A percentile compares a stretch with the other conserved stretches of the same genome.
Evolutionary conservation across 2,888 invertebrate species (phyloP).

Genomic region (Agonopterix heracliana): DNA sequence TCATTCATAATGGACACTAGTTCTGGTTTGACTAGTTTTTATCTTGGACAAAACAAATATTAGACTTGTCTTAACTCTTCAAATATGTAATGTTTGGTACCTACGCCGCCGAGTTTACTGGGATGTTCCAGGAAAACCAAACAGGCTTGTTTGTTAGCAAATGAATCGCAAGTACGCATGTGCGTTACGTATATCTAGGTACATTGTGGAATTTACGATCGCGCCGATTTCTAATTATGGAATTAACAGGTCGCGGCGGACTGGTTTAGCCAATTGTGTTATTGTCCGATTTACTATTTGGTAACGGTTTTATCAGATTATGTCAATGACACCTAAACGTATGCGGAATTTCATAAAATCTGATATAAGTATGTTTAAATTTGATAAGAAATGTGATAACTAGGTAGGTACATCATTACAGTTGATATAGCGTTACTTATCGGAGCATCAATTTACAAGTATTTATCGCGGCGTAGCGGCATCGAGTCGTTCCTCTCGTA

Average conservation of each 20-base stretch:
- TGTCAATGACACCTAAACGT: conserved; percentile 5
- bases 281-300: conserved; percentile 9
- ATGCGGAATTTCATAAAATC: background rate
- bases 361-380: background rate
- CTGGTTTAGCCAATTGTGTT: conserved; percentile 17
- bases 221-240: conserved; percentile 37
- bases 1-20: too few relatives aligned
- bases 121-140: conserved; percentile 7
- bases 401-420: background rate
- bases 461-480: conserved; percentile 21
- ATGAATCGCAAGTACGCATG: conserved; percentile 29
- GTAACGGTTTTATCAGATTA: conserved; percentile 15
- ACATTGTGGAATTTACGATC: conserved; percentile 19
- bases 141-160: conserved; percentile 28
- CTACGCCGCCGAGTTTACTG: background rate
- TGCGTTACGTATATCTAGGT: conserved; percentile 24
- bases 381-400: background rate
- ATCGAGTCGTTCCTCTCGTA: conserved; percentile 27
- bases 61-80: too few relatives aligned
- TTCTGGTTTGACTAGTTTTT: too few relatives aligned
- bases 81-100: too few relatives aligned
- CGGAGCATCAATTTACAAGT: background rate
- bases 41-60: too few relatives aligned
- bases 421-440: background rate
- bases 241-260: conserved; percentile 14